phyloP scores from a whole-genome alignment of 2,113 vertebrate genomes.

The Myotis davidii region DNA sequence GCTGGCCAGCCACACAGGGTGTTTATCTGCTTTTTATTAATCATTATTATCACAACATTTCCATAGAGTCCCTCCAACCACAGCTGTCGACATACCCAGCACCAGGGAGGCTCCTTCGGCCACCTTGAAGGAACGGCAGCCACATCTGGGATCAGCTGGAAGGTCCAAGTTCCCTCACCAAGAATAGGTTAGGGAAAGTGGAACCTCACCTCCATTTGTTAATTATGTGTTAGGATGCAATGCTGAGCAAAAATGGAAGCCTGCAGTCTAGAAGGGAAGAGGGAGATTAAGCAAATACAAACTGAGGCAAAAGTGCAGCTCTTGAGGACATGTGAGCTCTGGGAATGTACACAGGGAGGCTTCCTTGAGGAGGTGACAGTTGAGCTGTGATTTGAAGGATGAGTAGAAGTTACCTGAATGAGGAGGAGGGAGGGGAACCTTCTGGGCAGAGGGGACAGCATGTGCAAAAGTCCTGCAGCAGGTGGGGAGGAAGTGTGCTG shows the following conservation, averaged over 20 bases:
- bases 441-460: background rate
- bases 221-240: background rate
- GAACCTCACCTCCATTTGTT: background rate
- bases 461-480: background rate
- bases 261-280: background rate
- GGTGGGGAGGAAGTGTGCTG: background rate
- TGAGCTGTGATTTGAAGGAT: background rate
- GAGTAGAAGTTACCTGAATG: background rate
- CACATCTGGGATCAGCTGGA: background rate
- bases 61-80: slow-evolving; percentile 20
- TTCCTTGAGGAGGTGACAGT: background rate
- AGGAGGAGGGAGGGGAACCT: background rate
- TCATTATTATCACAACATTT: slow-evolving; percentile 76
- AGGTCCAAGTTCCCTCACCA: background rate
- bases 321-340: background rate
- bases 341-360: background rate
- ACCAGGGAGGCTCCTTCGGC: background rate
- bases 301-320: background rate
- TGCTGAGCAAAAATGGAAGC: background rate
- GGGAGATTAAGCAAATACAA: background rate
- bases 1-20: slow-evolving; percentile 79
- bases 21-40: slow-evolving; percentile 87
- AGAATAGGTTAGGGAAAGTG: background rate
- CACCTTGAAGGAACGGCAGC: background rate
- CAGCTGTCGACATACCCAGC: background rate